Percentiles rank a stretch among this genome's conserved stretches.
Evolutionary conservation across 2,888 invertebrate genomes (phyloP).

Genomic region (Cryptocheilus praepositus): DNA sequence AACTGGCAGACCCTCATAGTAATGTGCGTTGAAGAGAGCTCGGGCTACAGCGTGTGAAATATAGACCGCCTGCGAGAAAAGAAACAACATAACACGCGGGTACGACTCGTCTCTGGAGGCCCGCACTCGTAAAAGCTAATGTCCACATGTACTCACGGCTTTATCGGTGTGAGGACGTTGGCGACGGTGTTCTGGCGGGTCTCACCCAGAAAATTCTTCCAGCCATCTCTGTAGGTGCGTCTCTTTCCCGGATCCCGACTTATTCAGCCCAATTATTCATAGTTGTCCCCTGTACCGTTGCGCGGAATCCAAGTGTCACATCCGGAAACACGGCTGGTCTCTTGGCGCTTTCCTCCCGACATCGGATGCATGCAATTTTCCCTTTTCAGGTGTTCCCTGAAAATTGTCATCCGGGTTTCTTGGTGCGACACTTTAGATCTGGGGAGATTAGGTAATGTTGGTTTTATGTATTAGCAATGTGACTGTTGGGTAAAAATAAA

Average conservation of each 20-base stretch:
- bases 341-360: too few species aligned
- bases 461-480: too few species aligned
- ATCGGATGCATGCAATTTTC: too few species aligned
- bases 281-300: conserved; percentile 36
- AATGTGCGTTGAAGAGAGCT: conserved; percentile 35
- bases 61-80: conserved; percentile 43
- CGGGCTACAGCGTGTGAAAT: conserved; percentile 54
- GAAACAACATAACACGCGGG: conserved; percentile 27
- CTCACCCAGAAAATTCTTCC: too few species aligned
- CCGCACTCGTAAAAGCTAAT: conserved; percentile 63
- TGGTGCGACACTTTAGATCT: too few species aligned
- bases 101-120: conserved; percentile 59
- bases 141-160: conserved; percentile 21
- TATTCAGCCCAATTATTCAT: conserved; percentile 53
- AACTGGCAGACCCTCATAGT: conserved; percentile 21
- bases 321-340: background rate
- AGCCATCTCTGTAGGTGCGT: background rate
- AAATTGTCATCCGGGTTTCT: too few species aligned
- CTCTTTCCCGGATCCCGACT: conserved; percentile 15
- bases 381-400: too few species aligned
- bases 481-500: too few species aligned
- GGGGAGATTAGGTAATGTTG: too few species aligned
- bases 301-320: background rate
- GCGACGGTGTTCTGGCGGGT: too few species aligned
- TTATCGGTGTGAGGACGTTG: too few species aligned